Evolutionary conservation across 2,797 vertebrate genomes (phyloP).

Genomic region (Lithobates sylvaticus): DNA sequence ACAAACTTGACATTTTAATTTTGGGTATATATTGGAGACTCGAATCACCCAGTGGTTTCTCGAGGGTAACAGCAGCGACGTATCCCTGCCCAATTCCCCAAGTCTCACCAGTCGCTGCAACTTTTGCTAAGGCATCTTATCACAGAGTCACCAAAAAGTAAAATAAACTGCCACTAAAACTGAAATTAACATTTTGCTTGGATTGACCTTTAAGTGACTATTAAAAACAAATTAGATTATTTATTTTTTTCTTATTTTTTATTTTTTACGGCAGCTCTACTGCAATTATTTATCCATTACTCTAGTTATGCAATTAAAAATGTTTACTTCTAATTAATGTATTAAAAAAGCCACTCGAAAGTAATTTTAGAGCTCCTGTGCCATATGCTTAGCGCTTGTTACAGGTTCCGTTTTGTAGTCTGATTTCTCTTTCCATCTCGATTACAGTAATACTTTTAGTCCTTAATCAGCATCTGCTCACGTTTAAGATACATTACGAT

Average conservation of each 20-base stretch:
- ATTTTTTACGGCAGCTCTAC: not conserved
- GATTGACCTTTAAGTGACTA: too few relatives aligned
- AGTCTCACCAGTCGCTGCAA: too few relatives aligned
- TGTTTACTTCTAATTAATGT: conserved; percentile 19
- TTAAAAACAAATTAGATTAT: not conserved
- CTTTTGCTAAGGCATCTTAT: too few relatives aligned
- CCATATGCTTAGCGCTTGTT: conserved; percentile 14
- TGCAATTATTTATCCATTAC: not conserved
- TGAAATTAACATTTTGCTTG: too few relatives aligned
- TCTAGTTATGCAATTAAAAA: not conserved
- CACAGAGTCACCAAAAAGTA: too few relatives aligned
- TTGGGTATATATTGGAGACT: too few relatives aligned
- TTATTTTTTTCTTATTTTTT: not conserved
- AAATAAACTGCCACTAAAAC: too few relatives aligned
- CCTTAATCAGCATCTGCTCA: conserved; percentile 21
- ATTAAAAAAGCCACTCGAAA: not conserved
- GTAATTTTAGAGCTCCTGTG: not conserved
- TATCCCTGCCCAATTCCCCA: too few relatives aligned
- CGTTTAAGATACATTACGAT: conserved; percentile 11
- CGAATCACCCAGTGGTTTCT: too few relatives aligned
- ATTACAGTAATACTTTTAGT: not conserved
- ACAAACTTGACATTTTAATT: too few relatives aligned
- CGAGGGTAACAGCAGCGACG: too few relatives aligned
- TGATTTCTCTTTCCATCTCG: not conserved
- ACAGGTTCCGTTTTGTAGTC: not conserved